Base-by-base conservation (phyloP, 1,140 invertebrate species). In the Latrodectus geometricus region DNA sequence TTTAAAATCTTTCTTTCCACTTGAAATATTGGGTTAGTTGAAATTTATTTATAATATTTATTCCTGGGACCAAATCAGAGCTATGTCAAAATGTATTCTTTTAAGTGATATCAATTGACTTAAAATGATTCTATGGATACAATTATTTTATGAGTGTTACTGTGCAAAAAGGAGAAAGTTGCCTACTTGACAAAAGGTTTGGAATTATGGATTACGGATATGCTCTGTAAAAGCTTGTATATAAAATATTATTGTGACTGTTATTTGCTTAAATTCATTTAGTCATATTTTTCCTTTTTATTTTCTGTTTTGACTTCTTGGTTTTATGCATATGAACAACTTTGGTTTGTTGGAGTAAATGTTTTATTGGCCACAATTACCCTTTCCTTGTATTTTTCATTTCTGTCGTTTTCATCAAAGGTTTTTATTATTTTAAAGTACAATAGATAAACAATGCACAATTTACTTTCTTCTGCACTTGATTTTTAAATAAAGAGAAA, bases 241-340 rank as follows among this genome's bases (percentile, higher is more conserved):
- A 86, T 86, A 86, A 7, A 48, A 70, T 56, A 77, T 86, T 66
- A 70, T 78, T 86, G 74, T 78, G 69, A 86, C n/a, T 78, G 74
- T 86, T 78, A 65, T 75, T 77, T 49, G 74, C 83, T 86, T 86
- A 77, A 85, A 83, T 48, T 61, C 66, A 78, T 83, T 80, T 83
- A 83, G 81, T 83, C 81, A 75, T 86, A 54, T 72, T 49, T 69
- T 65, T 12, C 50, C 49, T 76, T 35, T 65, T 70, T 77, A 81
- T 52, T 77, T 65, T 77, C 15, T 35, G 5, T 35, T 35, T 76
- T 76, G 65, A 48, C 52, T 72, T 54, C 61, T 74, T 86, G 65
- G 83, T 84, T 86, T 66, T 77, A 77, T 69, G 83, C 73, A 86
- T 23, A 17, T 69, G 75, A 78, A 86, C 23, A 61, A 14, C 48